phyloP scores from a whole-genome alignment of 1,140 invertebrate species.

The Cotesia glomerata region DNA sequence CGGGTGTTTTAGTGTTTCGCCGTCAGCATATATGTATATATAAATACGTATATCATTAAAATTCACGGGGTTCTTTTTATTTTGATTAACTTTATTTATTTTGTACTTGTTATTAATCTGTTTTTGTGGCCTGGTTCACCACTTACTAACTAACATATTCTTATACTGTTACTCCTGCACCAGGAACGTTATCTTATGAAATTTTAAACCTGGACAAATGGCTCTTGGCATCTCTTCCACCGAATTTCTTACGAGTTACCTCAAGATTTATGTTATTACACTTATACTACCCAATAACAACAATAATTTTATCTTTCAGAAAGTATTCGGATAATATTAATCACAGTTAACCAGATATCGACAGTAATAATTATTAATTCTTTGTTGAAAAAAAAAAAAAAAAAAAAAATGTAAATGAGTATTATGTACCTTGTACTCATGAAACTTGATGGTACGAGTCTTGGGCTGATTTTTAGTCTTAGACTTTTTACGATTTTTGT shows the following conservation, averaged over 20 bases:
- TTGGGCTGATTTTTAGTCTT: conserved; percentile 89
- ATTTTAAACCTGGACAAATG: not conserved
- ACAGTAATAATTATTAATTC: too few relatives aligned
- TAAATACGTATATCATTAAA: not conserved
- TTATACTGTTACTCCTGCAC: too few relatives aligned
- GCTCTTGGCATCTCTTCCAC: not conserved
- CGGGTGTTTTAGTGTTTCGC: too few relatives aligned
- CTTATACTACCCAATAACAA: too few relatives aligned
- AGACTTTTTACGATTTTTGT: conserved; percentile 87
- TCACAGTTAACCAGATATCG: too few relatives aligned
- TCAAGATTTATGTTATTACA: too few relatives aligned
- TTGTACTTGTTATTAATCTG: not conserved
- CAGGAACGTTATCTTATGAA: not conserved
- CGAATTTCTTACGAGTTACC: not conserved
- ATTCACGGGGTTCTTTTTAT: not conserved
- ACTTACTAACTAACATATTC: too few relatives aligned
- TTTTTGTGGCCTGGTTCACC: not conserved
- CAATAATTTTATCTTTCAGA: too few relatives aligned
- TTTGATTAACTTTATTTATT: not conserved
- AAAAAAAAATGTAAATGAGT: not conserved
- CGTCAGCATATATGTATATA: not conserved
- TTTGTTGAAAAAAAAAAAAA: too few relatives aligned
- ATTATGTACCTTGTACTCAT: conserved; percentile 86
- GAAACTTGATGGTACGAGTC: conserved; percentile 93
- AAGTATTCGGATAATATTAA: too few relatives aligned